A percentile compares a stretch with the other conserved stretches of the same genome.
phyloP scores from a whole-genome alignment of 2,113 vertebrate species.

The Chitala chitala region DNA sequence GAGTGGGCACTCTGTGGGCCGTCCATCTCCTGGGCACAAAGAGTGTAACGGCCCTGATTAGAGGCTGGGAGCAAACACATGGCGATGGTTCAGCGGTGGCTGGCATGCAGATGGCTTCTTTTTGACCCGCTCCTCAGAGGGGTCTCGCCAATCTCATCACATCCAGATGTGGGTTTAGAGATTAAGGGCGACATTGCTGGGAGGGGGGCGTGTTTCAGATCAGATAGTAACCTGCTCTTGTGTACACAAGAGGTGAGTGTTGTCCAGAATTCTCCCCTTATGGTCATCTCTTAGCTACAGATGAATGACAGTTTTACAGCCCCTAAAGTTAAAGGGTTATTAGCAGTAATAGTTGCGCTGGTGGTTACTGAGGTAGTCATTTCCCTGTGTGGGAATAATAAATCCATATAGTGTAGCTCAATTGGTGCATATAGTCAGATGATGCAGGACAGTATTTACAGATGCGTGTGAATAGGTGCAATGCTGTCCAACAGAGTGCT shows the following conservation, averaged over 20 bases:
- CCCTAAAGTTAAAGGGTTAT: neutral
- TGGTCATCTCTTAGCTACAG: neutral
- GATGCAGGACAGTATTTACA: neutral
- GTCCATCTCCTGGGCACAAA: constrained; percentile 8
- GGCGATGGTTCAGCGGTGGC: too few species aligned
- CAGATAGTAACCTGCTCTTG: too few species aligned
- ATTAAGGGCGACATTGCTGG: too few species aligned
- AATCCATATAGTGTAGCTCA: neutral
- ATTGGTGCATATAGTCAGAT: neutral
- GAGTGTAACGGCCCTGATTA: neutral
- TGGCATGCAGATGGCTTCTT: too few species aligned
- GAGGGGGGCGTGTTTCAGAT: too few species aligned
- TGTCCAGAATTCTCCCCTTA: too few species aligned
- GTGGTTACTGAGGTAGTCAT: neutral
- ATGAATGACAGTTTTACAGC: neutral
- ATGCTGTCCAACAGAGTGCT: neutral
- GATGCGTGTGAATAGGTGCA: neutral
- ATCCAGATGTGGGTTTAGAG: too few species aligned
- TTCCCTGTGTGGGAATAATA: neutral
- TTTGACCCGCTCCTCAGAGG: too few species aligned
- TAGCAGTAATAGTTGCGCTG: neutral
- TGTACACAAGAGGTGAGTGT: too few species aligned
- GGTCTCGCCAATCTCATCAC: too few species aligned
- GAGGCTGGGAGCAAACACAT: neutral
- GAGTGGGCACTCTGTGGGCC: too few species aligned